phyloP scores from a whole-genome alignment of 2,113 vertebrate species.

The Psittacara wagleri region DNA sequence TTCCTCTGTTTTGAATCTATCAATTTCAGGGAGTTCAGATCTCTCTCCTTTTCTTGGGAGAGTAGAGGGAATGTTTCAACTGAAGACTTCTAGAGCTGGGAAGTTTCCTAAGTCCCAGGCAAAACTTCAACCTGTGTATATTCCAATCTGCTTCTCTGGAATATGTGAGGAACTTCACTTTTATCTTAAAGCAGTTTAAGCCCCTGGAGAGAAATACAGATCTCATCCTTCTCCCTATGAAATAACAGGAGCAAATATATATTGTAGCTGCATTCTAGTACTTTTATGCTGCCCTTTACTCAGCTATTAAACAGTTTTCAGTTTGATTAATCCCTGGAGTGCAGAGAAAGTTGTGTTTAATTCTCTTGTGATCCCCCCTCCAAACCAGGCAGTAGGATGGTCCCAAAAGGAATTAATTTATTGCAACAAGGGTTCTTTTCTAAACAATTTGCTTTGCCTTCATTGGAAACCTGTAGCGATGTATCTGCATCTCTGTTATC shows the following conservation, averaged over 20 bases:
- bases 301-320: background rate
- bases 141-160: background rate
- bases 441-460: background rate
- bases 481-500: background rate
- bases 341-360: background rate
- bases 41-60: background rate
- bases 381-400: background rate
- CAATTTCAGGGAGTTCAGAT: background rate
- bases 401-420: background rate
- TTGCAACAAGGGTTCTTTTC: background rate
- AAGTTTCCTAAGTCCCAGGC: background rate
- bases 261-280: background rate
- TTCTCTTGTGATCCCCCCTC: background rate
- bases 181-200: background rate
- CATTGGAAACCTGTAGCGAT: background rate
- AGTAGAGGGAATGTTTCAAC: background rate
- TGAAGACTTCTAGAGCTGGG: background rate
- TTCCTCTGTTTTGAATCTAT: background rate
- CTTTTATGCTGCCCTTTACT: background rate
- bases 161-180: background rate
- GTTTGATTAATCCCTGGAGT: background rate
- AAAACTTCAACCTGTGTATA: background rate
- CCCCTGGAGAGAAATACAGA: background rate
- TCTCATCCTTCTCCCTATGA: background rate
- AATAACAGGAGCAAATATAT: background rate